Evolutionary conservation across 2,113 vertebrate species (phyloP).

Genomic region (Brachyistius frenatus): DNA sequence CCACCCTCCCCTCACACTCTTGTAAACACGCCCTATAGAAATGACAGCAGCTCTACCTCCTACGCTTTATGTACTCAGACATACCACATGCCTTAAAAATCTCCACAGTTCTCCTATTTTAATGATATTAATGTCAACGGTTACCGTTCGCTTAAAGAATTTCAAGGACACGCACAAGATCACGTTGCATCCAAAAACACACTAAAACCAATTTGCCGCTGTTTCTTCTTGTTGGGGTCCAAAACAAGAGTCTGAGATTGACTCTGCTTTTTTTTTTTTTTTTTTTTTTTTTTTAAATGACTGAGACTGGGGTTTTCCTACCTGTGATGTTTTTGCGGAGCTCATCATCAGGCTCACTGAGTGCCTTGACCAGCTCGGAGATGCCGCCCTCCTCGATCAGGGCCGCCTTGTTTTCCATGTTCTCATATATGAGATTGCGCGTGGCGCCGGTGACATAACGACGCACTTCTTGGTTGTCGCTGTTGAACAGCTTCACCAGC

Average conservation of each 20-base stretch:
- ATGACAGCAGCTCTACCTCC: slow-evolving; percentile 28
- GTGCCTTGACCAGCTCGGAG: slow-evolving; percentile 86
- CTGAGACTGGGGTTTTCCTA: slow-evolving; percentile 19
- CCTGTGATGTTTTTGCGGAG: slow-evolving; percentile 92
- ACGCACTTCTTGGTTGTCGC: slow-evolving; percentile 91
- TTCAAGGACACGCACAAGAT: slow-evolving; percentile 18
- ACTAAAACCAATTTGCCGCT: background rate
- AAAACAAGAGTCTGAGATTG: slow-evolving; percentile 4
- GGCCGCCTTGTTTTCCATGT: slow-evolving; percentile 89
- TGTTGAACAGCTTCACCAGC: slow-evolving; percentile 93
- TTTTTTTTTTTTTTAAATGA: no score
- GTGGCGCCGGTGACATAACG: slow-evolving; percentile 93
- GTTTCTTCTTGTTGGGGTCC: background rate
- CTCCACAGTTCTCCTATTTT: background rate
- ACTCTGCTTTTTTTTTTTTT: no score
- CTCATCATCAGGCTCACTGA: slow-evolving; percentile 89
- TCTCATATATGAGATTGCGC: slow-evolving; percentile 97
- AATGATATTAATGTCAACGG: slow-evolving; percentile 30
- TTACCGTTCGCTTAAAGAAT: background rate
- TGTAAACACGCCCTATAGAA: slow-evolving; percentile 22
- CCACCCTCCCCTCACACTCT: background rate
- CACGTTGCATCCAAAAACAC: background rate
- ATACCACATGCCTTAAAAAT: slow-evolving; percentile 6
- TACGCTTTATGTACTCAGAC: background rate
- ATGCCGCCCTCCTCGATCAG: slow-evolving; percentile 92